Conservation (phyloP, 2,113 vertebrate species). For the Azemiops feae region DNA sequence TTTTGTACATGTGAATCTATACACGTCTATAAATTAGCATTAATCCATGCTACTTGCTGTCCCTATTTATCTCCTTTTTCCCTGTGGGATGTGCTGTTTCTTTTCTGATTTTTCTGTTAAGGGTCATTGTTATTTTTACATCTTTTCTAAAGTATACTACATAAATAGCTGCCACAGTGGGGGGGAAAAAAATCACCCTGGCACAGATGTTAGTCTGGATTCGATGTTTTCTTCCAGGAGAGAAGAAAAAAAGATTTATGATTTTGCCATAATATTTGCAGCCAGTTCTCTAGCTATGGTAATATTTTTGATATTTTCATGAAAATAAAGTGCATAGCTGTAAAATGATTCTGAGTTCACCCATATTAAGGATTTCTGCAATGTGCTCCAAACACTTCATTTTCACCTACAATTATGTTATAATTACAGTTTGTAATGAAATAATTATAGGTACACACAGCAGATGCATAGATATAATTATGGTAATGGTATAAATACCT, state of each 20-base stretch:
- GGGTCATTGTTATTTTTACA: not conserved
- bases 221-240: conserved; percentile 22
- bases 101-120: not conserved
- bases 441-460: conserved; percentile 65
- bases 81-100: not conserved
- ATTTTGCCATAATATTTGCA: conserved; percentile 34
- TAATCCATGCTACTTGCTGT: not conserved
- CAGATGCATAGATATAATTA: conserved; percentile 67
- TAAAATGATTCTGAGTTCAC: conserved; percentile 57
- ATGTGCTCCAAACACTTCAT: conserved; percentile 62
- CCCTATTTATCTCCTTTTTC: not conserved
- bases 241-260: not conserved
- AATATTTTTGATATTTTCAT: conserved; percentile 65
- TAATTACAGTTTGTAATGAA: conserved; percentile 67
- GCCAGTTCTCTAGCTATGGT: conserved; percentile 55
- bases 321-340: conserved; percentile 65
- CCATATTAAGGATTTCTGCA: conserved; percentile 65
- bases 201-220: conserved; percentile 2
- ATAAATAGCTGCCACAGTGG: not conserved
- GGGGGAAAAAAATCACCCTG: not conserved
- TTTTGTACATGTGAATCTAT: not conserved
- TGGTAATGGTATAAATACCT: conserved; percentile 70
- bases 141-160: not conserved
- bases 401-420: conserved; percentile 66
- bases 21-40: not conserved